These are phyloP conservation scores for Phymastichus coffea DNA, from an alignment of 1,140 invertebrate species.

Conservation along the genomic window DNA sequence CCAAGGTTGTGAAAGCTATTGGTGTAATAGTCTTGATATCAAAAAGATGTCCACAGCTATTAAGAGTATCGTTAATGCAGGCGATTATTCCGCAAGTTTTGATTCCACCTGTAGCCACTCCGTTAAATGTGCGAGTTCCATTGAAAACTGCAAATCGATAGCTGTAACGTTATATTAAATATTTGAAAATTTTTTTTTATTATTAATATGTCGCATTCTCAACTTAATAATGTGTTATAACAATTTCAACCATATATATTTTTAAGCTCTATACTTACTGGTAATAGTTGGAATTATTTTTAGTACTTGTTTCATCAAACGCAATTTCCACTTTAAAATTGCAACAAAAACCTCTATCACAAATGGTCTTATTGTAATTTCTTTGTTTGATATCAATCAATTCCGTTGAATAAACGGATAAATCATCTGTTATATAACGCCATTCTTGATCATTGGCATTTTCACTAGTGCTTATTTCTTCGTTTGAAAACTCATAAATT, in stretches of 20 bases:
- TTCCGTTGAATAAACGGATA: conserved; percentile 34
- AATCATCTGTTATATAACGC: conserved; percentile 28
- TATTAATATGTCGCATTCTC: neutral
- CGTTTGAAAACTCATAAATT: conserved; percentile 28
- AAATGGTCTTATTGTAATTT: conserved; percentile 31
- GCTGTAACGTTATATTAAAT: conserved; percentile 26
- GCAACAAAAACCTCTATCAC: conserved; percentile 44
- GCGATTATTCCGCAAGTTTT: conserved; percentile 57
- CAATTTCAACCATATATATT: too few relatives aligned
- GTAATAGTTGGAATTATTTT: conserved; percentile 22
- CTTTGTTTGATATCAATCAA: conserved; percentile 20
- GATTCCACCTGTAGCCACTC: conserved; percentile 46
- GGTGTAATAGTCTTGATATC: neutral
- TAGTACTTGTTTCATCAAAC: neutral
- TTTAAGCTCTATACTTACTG: too few relatives aligned
- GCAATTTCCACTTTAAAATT: conserved; percentile 31
- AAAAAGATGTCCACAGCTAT: conserved; percentile 1
- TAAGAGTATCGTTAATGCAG: conserved; percentile 47
- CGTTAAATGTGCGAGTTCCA: conserved; percentile 49
- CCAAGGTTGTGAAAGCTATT: conserved; percentile 6
- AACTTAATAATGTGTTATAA: neutral
- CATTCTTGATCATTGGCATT: neutral
- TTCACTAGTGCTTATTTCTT: neutral
- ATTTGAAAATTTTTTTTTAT: neutral
- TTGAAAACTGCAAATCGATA: conserved; percentile 55